Percentiles rank a stretch among this genome's conserved stretches.
Evolutionary conservation across 2,113 vertebrate species (phyloP).

Genomic region (Sarotherodon lohbergeri): DNA sequence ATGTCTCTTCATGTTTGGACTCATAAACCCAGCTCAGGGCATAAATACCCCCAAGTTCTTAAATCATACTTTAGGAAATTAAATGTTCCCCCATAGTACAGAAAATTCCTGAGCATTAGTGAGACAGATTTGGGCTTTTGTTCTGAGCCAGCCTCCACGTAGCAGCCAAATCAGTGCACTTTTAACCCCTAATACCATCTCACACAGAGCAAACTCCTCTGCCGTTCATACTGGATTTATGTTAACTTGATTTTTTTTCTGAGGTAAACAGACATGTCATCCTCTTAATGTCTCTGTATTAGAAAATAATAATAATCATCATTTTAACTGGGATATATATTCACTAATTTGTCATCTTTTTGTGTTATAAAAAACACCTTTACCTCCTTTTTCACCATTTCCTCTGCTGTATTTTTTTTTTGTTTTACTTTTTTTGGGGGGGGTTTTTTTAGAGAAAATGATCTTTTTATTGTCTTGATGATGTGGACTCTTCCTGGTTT

Average conservation of each 20-base stretch:
- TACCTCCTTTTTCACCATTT: neutral
- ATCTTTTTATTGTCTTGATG: constrained; percentile 8
- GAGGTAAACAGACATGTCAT: neutral
- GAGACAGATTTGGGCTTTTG: constrained; percentile 30
- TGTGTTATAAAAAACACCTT: neutral
- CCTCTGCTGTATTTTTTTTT: neutral
- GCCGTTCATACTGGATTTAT: neutral
- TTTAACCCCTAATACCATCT: constrained; percentile 15
- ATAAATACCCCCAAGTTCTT: constrained; percentile 46
- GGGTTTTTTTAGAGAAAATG: neutral
- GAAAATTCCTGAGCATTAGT: constrained; percentile 38
- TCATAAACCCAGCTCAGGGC: constrained; percentile 53
- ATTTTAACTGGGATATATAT: neutral
- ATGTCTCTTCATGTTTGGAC: constrained; percentile 45
- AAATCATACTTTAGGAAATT: constrained; percentile 50
- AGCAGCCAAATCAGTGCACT: neutral
- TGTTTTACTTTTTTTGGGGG: neutral
- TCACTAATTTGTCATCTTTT: neutral
- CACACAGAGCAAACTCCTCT: neutral
- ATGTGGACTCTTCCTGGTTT: neutral
- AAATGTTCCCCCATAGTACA: constrained; percentile 29
- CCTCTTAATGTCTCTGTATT: neutral
- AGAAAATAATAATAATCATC: neutral
- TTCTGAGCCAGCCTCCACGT: constrained; percentile 8
- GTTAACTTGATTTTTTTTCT: neutral